These are phyloP conservation scores for Eupithecia inturbata DNA, from an alignment of 2,888 invertebrate species.

Conservation along the genomic window DNA sequence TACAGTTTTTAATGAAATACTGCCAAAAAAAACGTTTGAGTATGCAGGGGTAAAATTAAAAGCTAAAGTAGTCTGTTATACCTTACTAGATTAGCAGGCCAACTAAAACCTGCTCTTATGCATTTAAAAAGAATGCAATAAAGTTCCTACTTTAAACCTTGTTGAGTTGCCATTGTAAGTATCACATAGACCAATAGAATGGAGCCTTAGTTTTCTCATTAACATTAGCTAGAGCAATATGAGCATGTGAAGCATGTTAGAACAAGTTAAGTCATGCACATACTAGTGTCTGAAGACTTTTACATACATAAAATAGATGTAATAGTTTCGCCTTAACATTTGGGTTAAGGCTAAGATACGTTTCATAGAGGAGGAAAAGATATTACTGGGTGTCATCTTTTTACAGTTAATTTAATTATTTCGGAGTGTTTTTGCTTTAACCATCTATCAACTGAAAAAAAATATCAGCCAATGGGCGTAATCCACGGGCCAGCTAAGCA, in stretches of 20 bases:
- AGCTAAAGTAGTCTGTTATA: not conserved
- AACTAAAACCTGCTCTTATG: not conserved
- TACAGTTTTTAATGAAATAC: not conserved
- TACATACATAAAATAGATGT: not conserved
- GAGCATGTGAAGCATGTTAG: slow-evolving; percentile 7
- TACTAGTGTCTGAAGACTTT: not conserved
- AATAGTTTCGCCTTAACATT: too few relatives aligned
- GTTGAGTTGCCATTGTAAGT: not conserved
- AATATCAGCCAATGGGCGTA: too few relatives aligned
- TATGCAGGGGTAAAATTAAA: not conserved
- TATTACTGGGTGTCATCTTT: not conserved
- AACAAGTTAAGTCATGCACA: not conserved
- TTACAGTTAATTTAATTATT: not conserved
- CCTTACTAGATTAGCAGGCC: not conserved
- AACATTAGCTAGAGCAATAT: slow-evolving; percentile 2
- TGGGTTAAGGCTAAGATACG: too few relatives aligned
- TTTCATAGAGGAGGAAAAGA: not conserved
- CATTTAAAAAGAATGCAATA: not conserved
- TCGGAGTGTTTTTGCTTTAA: not conserved
- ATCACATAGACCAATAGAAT: slow-evolving; percentile 1
- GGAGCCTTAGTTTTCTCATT: slow-evolving; percentile 6
- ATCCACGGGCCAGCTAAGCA: too few relatives aligned
- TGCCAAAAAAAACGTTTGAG: not conserved
- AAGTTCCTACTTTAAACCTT: not conserved
- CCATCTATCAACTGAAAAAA: not conserved